phyloP scores from a whole-genome alignment of 2,888 invertebrate species.

The Phorcus lineatus region DNA sequence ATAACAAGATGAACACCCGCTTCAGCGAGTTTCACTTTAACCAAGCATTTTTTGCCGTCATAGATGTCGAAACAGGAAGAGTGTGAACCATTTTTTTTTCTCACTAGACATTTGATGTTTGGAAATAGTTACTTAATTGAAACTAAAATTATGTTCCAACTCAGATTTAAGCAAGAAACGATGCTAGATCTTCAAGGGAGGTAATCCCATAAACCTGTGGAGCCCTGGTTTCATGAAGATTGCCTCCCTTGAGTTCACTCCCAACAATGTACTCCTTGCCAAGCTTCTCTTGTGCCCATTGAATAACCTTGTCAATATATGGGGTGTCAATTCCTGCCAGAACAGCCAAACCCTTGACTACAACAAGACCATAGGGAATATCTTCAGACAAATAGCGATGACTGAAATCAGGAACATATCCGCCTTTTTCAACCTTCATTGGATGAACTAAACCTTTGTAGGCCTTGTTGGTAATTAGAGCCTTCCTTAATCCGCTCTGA shows the following conservation, averaged over 20 bases:
- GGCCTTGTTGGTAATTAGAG: conserved; percentile 56
- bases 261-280: conserved; percentile 56
- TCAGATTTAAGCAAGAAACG: too few relatives aligned
- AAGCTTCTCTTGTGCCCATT: conserved; percentile 56
- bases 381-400: conserved; percentile 59
- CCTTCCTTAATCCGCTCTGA: conserved; percentile 41
- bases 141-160: too few relatives aligned
- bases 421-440: conserved; percentile 51
- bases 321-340: conserved; percentile 57
- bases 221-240: conserved; percentile 49
- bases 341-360: conserved; percentile 57
- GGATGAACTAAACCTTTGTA: conserved; percentile 59
- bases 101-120: too few relatives aligned
- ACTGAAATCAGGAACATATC: conserved; percentile 54
- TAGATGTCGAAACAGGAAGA: too few relatives aligned
- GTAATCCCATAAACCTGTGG: conserved; percentile 58
- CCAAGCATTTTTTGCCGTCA: too few relatives aligned
- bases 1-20: too few relatives aligned
- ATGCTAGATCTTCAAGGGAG: conserved; percentile 41
- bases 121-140: too few relatives aligned
- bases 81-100: too few relatives aligned
- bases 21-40: too few relatives aligned
- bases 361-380: conserved; percentile 57
- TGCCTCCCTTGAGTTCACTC: conserved; percentile 47
- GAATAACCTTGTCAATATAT: conserved; percentile 51